Percentiles rank a stretch among this genome's conserved stretches.
phyloP scores from a whole-genome alignment of 2,797 vertebrate species.

The Rhinatrema bivittatum region DNA sequence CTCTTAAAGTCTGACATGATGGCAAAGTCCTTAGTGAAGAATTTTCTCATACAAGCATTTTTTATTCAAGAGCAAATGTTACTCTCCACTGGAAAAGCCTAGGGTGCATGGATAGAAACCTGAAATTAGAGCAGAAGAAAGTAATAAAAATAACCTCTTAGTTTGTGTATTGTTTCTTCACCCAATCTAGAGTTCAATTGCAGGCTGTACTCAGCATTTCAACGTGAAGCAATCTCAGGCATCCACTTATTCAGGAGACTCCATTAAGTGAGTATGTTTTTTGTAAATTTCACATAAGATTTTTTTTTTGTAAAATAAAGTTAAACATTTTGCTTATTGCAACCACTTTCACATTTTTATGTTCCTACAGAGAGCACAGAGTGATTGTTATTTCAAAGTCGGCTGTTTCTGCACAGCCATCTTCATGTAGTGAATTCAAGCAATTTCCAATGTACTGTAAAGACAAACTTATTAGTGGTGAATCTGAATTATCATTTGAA shows the following conservation, averaged over 20 bases:
- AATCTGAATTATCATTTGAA: constrained; percentile 70
- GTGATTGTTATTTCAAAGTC: constrained; percentile 54
- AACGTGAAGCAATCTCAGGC: not conserved
- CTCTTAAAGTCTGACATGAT: too few relatives aligned
- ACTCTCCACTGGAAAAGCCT: too few relatives aligned
- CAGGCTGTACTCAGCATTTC: not conserved
- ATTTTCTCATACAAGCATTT: too few relatives aligned
- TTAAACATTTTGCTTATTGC: not conserved
- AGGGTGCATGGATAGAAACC: too few relatives aligned
- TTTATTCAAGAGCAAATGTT: too few relatives aligned
- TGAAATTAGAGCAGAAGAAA: too few relatives aligned
- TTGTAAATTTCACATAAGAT: not conserved
- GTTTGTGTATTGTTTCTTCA: too few relatives aligned
- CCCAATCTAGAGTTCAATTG: not conserved
- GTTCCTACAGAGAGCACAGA: constrained; percentile 27
- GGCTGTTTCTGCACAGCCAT: constrained; percentile 23
- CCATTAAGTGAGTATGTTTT: constrained; percentile 42
- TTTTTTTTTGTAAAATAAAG: constrained; percentile 5
- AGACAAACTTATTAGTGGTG: constrained; percentile 59
- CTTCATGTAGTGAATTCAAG: constrained; percentile 1
- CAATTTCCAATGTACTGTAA: constrained; percentile 64
- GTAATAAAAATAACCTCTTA: too few relatives aligned
- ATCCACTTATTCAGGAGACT: constrained; percentile 13
- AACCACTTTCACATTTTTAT: not conserved
- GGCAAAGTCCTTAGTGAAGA: too few relatives aligned